Evolutionary conservation across 2,888 invertebrate species (phyloP).

Genomic region (Hofmannophila pseudospretella): DNA sequence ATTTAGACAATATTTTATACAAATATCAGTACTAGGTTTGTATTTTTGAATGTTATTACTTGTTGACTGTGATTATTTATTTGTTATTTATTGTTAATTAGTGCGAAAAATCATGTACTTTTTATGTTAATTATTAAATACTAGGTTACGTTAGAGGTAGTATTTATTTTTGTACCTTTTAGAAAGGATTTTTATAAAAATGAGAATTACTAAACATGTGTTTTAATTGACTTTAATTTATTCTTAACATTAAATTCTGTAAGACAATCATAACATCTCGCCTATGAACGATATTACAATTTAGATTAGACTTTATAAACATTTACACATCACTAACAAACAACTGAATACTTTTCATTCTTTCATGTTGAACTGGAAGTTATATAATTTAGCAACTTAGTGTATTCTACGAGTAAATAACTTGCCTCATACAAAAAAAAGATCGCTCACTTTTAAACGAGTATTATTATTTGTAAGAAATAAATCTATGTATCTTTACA

Average conservation of each 20-base stretch:
- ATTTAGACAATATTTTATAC: conserved; percentile 38
- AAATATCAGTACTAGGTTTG: conserved; percentile 23
- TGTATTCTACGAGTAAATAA: no score
- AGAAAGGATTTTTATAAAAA: conserved; percentile 9
- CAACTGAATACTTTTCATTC: no score
- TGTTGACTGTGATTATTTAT: conserved; percentile 4
- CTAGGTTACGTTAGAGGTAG: background rate
- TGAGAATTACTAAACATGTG: background rate
- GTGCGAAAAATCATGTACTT: no score
- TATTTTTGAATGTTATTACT: background rate
- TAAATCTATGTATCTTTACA: no score
- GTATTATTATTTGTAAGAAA: no score
- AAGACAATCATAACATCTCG: background rate
- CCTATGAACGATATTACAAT: background rate
- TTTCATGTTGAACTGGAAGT: no score
- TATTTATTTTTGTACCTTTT: conserved; percentile 10
- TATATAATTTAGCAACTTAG: no score
- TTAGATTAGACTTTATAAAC: no score
- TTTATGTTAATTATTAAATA: no score
- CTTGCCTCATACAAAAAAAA: no score
- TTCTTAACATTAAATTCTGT: background rate
- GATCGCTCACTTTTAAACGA: no score
- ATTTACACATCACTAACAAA: no score
- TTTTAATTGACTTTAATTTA: conserved; percentile 1
- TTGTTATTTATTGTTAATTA: background rate